These are phyloP conservation scores for Ostrea edulis DNA, from an alignment of 1,140 invertebrate genomes.

Conservation along the genomic window DNA sequence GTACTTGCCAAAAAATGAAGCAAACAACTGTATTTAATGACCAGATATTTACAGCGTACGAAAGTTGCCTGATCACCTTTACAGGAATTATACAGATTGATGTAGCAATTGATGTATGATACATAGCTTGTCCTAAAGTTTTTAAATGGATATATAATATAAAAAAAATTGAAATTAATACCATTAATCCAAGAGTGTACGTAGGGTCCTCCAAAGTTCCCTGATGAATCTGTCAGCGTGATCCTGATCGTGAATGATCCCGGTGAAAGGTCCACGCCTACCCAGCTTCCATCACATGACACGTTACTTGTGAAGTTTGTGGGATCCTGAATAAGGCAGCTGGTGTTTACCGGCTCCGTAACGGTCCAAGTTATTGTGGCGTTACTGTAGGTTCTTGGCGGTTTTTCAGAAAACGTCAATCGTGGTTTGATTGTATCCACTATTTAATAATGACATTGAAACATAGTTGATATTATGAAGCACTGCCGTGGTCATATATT, in stretches of 20 bases:
- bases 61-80: too few relatives aligned
- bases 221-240: neutral
- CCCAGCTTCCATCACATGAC: neutral
- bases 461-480: too few relatives aligned
- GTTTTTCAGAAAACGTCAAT: neutral
- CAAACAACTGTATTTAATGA: too few relatives aligned
- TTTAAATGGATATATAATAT: too few relatives aligned
- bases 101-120: too few relatives aligned
- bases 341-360: neutral
- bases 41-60: too few relatives aligned
- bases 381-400: neutral
- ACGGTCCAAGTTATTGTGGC: neutral
- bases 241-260: neutral
- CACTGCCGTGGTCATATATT: too few relatives aligned
- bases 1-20: too few relatives aligned
- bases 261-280: neutral
- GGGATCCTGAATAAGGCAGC: neutral
- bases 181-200: conserved; percentile 4
- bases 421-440: conserved; percentile 1
- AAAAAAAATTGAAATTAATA: neutral
- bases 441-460: neutral
- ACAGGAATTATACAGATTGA: too few relatives aligned
- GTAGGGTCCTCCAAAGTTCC: neutral
- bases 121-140: too few relatives aligned
- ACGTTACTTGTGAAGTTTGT: neutral